Evolutionary conservation across 2,797 vertebrate species (phyloP).

Genomic region (Petrocephalus sullivani): DNA sequence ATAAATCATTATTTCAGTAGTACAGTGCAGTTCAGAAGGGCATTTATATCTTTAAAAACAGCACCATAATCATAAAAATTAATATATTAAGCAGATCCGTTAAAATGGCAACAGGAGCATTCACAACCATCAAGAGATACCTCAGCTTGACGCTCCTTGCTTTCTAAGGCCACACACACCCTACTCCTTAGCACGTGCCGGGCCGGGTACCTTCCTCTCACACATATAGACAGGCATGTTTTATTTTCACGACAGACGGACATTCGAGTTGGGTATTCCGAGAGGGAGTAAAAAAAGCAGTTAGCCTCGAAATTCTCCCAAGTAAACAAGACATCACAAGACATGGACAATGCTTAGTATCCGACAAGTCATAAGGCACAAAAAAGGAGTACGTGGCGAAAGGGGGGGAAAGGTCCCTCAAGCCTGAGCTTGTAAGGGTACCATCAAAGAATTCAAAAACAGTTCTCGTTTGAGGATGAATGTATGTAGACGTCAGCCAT

Average conservation of each 20-base stretch:
- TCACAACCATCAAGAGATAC: conserved; percentile 10
- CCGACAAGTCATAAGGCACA: not conserved
- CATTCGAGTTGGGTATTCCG: not conserved
- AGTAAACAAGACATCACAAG: not conserved
- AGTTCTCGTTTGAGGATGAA: conserved; percentile 1
- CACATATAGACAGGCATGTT: not conserved
- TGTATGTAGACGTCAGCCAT: not conserved
- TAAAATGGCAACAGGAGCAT: conserved; percentile 18
- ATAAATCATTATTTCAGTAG: conserved; percentile 33
- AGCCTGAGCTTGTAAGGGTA: not conserved
- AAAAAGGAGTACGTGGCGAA: not conserved
- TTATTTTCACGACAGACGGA: not conserved
- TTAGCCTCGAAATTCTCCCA: not conserved
- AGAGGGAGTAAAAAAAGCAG: not conserved
- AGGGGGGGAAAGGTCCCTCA: not conserved
- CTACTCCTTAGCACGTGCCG: conserved; percentile 31
- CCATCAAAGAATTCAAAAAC: conserved; percentile 3
- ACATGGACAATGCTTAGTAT: conserved; percentile 10
- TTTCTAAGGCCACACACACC: conserved; percentile 38
- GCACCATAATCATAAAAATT: conserved; percentile 29
- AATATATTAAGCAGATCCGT: conserved; percentile 23
- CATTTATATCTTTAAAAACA: conserved; percentile 40
- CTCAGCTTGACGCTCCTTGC: conserved; percentile 14
- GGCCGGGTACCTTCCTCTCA: conserved; percentile 40
- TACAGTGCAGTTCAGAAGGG: conserved; percentile 58